Evolutionary conservation across 2,888 invertebrate species (phyloP).

Genomic region (Scelioninae gen. 2): DNA sequence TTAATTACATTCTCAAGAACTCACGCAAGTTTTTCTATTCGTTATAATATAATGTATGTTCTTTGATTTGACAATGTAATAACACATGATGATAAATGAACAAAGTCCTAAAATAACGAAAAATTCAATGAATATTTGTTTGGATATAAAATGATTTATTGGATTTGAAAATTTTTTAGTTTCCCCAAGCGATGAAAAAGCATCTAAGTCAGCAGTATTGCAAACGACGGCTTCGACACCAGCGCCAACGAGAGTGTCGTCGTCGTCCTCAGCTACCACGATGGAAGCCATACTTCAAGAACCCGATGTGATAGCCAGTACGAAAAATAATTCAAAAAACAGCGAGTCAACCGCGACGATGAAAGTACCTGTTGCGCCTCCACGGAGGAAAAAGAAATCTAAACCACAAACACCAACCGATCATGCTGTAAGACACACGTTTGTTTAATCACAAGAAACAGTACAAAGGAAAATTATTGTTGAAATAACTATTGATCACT

Average conservation of each 20-base stretch:
- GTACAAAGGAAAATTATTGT: background rate
- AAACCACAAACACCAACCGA: slow-evolving; percentile 74
- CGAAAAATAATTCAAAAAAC: slow-evolving; percentile 78
- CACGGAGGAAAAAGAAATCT: slow-evolving; percentile 85
- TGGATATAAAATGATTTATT: too few relatives aligned
- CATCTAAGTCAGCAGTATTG: slow-evolving; percentile 29
- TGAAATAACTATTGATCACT: too few relatives aligned
- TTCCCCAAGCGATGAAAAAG: slow-evolving; percentile 67
- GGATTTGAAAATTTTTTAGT: too few relatives aligned
- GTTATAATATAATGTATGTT: too few relatives aligned
- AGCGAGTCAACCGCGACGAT: slow-evolving; percentile 65
- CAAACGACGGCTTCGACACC: slow-evolving; percentile 1
- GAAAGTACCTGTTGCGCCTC: slow-evolving; percentile 83
- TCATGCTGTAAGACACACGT: slow-evolving; percentile 69
- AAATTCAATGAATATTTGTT: too few relatives aligned
- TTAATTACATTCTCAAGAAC: too few relatives aligned
- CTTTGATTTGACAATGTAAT: too few relatives aligned
- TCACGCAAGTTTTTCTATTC: too few relatives aligned
- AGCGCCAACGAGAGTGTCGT: slow-evolving; percentile 27
- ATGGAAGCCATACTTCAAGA: slow-evolving; percentile 79
- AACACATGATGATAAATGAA: too few relatives aligned
- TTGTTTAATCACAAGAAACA: too few relatives aligned
- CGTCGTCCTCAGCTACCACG: slow-evolving; percentile 48
- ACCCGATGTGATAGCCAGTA: slow-evolving; percentile 95
- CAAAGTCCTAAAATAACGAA: too few relatives aligned